Percentiles rank a stretch among this genome's conserved stretches.
phyloP scores from a whole-genome alignment of 2,113 vertebrate genomes.

The Ctenomys sociabilis region DNA sequence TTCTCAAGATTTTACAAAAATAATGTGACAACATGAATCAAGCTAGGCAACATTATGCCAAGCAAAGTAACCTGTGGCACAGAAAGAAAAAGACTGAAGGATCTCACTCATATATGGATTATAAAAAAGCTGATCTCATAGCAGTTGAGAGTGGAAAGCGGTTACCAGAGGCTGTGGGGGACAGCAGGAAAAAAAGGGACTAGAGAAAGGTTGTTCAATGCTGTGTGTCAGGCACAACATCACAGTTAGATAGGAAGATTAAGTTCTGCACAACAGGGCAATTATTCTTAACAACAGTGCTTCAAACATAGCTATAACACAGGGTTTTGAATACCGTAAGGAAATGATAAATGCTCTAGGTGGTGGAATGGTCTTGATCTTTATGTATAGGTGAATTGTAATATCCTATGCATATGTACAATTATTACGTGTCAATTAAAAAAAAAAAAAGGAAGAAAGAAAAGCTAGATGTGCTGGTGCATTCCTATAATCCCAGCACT shows the following conservation, averaged over 20 bases:
- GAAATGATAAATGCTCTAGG: neutral
- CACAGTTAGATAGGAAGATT: neutral
- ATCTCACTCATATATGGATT: neutral
- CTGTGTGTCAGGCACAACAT: neutral
- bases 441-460: too few species aligned
- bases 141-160: neutral
- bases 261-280: neutral
- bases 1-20: conserved; percentile 39
- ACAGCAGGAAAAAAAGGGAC: neutral
- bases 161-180: neutral
- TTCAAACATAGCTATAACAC: neutral
- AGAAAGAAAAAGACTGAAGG: neutral
- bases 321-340: neutral
- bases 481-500: too few species aligned
- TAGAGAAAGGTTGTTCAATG: too few species aligned
- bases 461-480: too few species aligned
- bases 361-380: neutral
- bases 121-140: neutral
- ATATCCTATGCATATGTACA: neutral
- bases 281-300: neutral
- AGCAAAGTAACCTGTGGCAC: neutral
- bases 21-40: neutral
- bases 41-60: neutral
- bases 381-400: neutral
- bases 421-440: neutral